Evolutionary conservation across 2,888 invertebrate species (phyloP).

Genomic region (Apantesis nais): DNA sequence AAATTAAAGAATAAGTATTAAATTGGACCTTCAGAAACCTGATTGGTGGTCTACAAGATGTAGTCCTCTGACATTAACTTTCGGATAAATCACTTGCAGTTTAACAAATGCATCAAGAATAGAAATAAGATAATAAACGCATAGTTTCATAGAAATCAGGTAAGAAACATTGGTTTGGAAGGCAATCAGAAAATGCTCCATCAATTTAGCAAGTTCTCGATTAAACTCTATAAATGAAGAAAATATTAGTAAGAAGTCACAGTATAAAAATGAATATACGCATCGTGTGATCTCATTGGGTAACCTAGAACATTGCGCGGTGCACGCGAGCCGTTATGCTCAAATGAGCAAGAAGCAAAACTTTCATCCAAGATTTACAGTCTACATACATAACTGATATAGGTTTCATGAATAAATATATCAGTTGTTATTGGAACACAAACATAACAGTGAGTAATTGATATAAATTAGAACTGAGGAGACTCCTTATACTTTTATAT

Average conservation of each 20-base stretch:
- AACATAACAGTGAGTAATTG: neutral
- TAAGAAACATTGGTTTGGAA: neutral
- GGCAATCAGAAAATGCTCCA: neutral
- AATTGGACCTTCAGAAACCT: neutral
- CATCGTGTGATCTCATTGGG: conserved; percentile 49
- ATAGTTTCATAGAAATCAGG: too few species aligned
- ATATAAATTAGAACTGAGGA: neutral
- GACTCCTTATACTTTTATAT: too few species aligned
- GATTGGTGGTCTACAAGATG: neutral
- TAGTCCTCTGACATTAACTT: neutral
- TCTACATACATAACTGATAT: conserved; percentile 35
- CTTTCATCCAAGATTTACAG: conserved; percentile 58
- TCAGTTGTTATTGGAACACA: neutral
- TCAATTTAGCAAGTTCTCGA: neutral
- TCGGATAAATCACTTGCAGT: neutral
- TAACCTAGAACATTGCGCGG: conserved; percentile 60
- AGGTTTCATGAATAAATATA: neutral
- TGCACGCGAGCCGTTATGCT: conserved; percentile 49
- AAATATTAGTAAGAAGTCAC: conserved; percentile 21
- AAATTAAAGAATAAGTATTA: too few species aligned
- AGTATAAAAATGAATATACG: conserved; percentile 34
- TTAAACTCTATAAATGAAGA: neutral
- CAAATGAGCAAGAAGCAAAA: conserved; percentile 49
- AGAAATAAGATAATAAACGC: neutral
- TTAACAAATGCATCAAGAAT: too few species aligned